Conservation (phyloP, 2,113 vertebrate species). For the Calidris pygmaea region DNA sequence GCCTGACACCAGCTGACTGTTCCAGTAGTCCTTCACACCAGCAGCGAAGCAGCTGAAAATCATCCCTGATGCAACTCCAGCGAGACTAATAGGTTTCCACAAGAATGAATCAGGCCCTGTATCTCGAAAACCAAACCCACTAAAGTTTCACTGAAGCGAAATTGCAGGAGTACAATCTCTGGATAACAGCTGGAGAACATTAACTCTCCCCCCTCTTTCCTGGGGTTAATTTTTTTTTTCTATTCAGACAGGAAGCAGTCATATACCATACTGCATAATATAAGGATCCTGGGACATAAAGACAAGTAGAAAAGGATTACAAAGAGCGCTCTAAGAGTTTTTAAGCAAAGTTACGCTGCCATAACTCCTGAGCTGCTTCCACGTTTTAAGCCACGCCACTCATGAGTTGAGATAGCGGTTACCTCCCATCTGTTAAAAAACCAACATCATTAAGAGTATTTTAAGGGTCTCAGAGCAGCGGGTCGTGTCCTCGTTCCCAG, state of each 20-base stretch:
- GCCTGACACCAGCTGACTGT: slow-evolving; percentile 48
- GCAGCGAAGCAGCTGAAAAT: slow-evolving; percentile 24
- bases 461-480: background rate
- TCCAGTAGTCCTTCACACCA: slow-evolving; percentile 36
- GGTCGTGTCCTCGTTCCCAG: background rate
- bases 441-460: background rate
- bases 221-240: slow-evolving; percentile 65
- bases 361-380: background rate
- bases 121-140: slow-evolving; percentile 66
- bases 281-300: slow-evolving; percentile 41
- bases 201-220: slow-evolving; percentile 70
- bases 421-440: background rate
- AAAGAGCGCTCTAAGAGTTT: background rate
- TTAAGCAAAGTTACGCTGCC: background rate
- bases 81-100: slow-evolving; percentile 7
- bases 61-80: slow-evolving; percentile 5
- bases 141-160: slow-evolving; percentile 69
- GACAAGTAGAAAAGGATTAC: slow-evolving; percentile 49
- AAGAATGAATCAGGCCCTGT: background rate
- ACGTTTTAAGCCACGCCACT: background rate
- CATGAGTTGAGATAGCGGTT: background rate
- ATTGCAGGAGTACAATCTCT: slow-evolving; percentile 75
- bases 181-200: slow-evolving; percentile 83
- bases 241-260: slow-evolving; percentile 81
- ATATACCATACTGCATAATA: slow-evolving; percentile 57